Conservation (phyloP, 2,888 invertebrate species). For the Auanema freiburgensis region DNA sequence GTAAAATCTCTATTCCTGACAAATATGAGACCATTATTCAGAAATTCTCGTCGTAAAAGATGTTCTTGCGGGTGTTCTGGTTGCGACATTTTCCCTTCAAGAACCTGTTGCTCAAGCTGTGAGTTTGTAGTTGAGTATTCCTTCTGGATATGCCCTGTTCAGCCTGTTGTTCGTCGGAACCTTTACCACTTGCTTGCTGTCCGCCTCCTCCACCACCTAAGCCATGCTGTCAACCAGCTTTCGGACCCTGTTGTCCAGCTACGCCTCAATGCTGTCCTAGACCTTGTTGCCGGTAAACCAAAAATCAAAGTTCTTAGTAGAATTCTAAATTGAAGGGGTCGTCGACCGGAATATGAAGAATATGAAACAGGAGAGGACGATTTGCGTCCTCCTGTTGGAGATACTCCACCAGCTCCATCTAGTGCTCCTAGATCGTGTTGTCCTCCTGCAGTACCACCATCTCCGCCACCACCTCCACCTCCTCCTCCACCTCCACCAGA, state of each 20-base stretch:
- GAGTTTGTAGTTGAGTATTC: conserved; percentile 11
- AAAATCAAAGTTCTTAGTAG: neutral
- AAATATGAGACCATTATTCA: conserved; percentile 1
- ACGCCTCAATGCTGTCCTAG: conserved; percentile 55
- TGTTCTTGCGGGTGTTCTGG: conserved; percentile 58
- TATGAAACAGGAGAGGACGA: conserved; percentile 42
- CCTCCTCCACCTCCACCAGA: conserved; percentile 59
- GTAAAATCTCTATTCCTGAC: conserved; percentile 3
- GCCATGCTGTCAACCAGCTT: conserved; percentile 55
- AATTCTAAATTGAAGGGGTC: conserved; percentile 26
- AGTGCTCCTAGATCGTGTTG: conserved; percentile 52
- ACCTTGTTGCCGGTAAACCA: conserved; percentile 40
- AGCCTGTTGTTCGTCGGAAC: conserved; percentile 47
- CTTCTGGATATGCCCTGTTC: conserved; percentile 14
- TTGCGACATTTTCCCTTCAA: conserved; percentile 54
- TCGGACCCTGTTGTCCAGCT: conserved; percentile 57
- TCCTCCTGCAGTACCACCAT: conserved; percentile 48
- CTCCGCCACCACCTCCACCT: conserved; percentile 54
- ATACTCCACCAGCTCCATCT: neutral
- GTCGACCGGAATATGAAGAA: conserved; percentile 52
- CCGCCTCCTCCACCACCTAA: conserved; percentile 59
- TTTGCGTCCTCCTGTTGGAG: conserved; percentile 15
- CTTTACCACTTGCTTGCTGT: conserved; percentile 57
- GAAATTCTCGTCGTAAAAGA: conserved; percentile 36
- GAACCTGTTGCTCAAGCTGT: conserved; percentile 54